Base-by-base conservation (phyloP, 1,140 invertebrate species). In the Cheumatopsyche charites region DNA sequence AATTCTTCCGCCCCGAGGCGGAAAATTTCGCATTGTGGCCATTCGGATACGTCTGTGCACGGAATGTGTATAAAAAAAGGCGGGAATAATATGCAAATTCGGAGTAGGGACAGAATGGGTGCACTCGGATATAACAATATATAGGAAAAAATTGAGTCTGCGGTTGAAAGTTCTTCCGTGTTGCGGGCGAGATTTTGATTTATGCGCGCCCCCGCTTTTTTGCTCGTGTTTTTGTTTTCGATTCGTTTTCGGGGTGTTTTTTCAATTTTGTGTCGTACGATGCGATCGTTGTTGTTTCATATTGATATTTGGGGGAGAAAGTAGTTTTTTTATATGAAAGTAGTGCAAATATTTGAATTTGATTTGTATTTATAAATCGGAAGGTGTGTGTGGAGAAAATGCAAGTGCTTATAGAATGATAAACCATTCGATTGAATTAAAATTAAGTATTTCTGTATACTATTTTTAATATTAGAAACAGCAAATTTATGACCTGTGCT, bases 51-150 rank as follows among this genome's bases (percentile, higher is more conserved):
- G 29, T 36, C 29, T 36, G 42, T 26, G 23, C 17, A 66, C n/a
- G 43, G 26, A 66, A 25, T 7, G 17, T 3, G 15, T 7, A 6
- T 7, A 6, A 47, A 47, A 47, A n/a, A 15, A 47, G 17, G 52
- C 36, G 25, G 66, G 29, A 70, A 73, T 69, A 70, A 73, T 73
- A 73, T 73, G 72, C 65, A 73, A 73, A 73, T 73, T 19, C 13
- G 45, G 19, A 45, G 26, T 7, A 61, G 61, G 52, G 29, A 4
- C 43, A 26, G 23, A 23, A 11, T 55, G 17, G 17, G 9, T 17
- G 15, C 4, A 4, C n/a, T 6, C 21, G 21, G 9, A 21, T 58
- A 21, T 58, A 47, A n/a, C 11, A n/a, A 47, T 47, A 47, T 47
- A 47, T 42, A 42, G 3, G 13, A 63, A 42, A 63, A 43, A 63